These are phyloP conservation scores for Drosophila maculinotata DNA, from an alignment of 2,888 invertebrate genomes.

Conservation along the genomic window DNA sequence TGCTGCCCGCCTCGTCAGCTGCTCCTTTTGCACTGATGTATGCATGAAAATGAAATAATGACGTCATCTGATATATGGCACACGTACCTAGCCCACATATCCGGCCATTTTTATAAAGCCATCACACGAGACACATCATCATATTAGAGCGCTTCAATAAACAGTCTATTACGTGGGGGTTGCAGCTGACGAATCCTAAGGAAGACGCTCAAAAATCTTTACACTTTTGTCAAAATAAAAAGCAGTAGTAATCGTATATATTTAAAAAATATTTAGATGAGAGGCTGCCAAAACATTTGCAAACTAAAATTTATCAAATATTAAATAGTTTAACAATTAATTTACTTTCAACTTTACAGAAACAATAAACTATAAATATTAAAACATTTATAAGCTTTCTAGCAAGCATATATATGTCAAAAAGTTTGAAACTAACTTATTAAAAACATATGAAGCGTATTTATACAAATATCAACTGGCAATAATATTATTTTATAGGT, in stretches of 20 bases:
- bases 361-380: not conserved
- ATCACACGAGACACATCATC: constrained; percentile 28
- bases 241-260: no score
- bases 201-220: no score
- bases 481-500: constrained; percentile 1
- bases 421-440: not conserved
- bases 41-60: constrained; percentile 48
- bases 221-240: no score
- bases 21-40: constrained; percentile 7
- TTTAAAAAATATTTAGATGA: no score
- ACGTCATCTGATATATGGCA: constrained; percentile 49
- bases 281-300: no score
- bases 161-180: not conserved
- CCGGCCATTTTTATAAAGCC: constrained; percentile 35
- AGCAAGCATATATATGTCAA: not conserved
- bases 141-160: constrained; percentile 11
- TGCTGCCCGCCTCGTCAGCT: constrained; percentile 6
- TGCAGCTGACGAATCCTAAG: not conserved
- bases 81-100: constrained; percentile 12
- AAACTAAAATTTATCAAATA: no score
- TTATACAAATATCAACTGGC: constrained; percentile 2
- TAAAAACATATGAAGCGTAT: not conserved
- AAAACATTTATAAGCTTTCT: not conserved
- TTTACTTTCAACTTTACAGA: no score
- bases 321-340: no score